Conservation (phyloP, 2,797 vertebrate genomes). For the Alcedo quadribrachys region DNA sequence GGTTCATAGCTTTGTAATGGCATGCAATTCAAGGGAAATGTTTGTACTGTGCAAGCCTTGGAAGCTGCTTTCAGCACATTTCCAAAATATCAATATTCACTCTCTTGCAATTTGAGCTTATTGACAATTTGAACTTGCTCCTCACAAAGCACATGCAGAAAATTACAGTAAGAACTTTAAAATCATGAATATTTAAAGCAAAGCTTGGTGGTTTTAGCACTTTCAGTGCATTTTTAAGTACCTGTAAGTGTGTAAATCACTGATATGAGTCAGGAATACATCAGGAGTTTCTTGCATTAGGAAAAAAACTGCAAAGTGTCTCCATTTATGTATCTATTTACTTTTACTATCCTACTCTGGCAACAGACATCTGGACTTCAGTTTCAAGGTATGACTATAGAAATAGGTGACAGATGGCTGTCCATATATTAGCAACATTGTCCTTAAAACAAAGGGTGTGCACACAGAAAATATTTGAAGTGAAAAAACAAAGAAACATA, state of each 20-base stretch:
- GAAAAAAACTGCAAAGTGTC: background rate
- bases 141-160: background rate
- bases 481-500: background rate
- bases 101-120: background rate
- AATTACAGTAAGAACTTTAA: background rate
- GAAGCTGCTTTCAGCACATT: background rate
- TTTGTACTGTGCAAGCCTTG: background rate
- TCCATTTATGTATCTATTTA: background rate
- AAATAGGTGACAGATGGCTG: background rate
- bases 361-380: background rate
- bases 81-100: rapidly evolving
- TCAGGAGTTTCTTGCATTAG: background rate
- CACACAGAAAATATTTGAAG: background rate
- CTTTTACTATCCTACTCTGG: background rate
- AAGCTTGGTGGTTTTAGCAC: background rate
- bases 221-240: background rate
- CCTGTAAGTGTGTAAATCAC: background rate
- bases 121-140: background rate
- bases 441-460: background rate
- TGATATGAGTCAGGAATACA: background rate
- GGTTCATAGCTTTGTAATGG: background rate
- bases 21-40: background rate
- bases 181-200: background rate
- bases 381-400: background rate
- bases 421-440: background rate